phyloP scores from a whole-genome alignment of 2,113 vertebrate species.

The Gila orcuttii region DNA sequence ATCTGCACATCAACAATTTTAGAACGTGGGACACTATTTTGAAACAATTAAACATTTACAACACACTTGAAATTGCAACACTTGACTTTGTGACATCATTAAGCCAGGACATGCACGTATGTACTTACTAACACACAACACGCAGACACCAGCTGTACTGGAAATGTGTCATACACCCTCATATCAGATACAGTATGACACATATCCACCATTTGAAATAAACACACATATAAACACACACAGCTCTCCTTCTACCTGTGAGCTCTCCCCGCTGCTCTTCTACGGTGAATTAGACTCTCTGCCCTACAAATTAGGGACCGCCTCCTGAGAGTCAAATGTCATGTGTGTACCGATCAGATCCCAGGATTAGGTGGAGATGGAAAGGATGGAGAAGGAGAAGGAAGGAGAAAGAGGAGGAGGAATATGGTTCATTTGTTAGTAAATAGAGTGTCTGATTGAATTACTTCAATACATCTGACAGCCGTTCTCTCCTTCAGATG shows the following conservation, averaged over 20 bases:
- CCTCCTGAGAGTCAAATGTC: slow-evolving; percentile 78
- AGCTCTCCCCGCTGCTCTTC: slow-evolving; percentile 85
- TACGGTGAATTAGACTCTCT: slow-evolving; percentile 92
- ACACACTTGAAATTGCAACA: neutral
- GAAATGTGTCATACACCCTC: neutral
- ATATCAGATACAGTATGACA: neutral
- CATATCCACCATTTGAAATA: neutral
- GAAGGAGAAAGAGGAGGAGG: slow-evolving; percentile 57
- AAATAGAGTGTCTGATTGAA: neutral
- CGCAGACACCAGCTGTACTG: neutral
- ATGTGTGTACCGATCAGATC: slow-evolving; percentile 70
- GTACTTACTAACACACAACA: neutral
- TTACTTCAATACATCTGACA: neutral
- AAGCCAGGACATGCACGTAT: neutral
- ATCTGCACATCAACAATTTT: neutral
- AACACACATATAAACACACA: slow-evolving; percentile 1
- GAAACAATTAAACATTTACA: neutral
- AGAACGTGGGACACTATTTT: neutral
- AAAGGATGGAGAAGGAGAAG: slow-evolving; percentile 64
- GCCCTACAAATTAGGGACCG: slow-evolving; percentile 92
- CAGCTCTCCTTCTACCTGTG: slow-evolving; percentile 80
- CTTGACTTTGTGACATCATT: neutral
- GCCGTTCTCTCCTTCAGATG: neutral
- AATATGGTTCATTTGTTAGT: slow-evolving; percentile 67
- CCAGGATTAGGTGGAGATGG: slow-evolving; percentile 65